Evolutionary conservation across 2,113 vertebrate genomes (phyloP), one percentile per base, ranked within the genome.

Genomic region (Phylloscopus trochilus): DNA sequence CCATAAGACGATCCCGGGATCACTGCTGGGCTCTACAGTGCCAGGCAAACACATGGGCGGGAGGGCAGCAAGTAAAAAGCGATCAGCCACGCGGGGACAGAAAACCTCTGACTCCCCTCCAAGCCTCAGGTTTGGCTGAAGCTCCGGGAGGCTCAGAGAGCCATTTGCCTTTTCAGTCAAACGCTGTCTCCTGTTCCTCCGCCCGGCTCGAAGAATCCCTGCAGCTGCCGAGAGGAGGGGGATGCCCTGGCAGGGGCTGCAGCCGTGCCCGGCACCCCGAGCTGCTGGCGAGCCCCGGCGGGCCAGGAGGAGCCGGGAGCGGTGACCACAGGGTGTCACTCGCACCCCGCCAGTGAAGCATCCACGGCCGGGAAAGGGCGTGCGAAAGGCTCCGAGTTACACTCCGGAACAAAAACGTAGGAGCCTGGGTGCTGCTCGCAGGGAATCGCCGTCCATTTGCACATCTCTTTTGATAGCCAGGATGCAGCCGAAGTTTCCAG

Each of bases 311-410:
- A 33, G 10, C 77, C 27, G 7, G 60, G 77, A 89, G 22, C 28
- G 55, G 41, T 18, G 94, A 86, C 96, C 97, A 92, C 96, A 96
- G 94, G 97, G 97, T 97, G 97, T 97, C 97, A 95, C 96, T 92
- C 90, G 70, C 35, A 64, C 13, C 92, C 96, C 87, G 18, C 69
- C 13, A 51, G 74, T 69, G 77, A 62, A 37, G 7, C 59, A 0
- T 37, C 14, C 37, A 1, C 10, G 8, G 39, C 41, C 41, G 9
- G 5, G 7, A 27, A 2, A 7, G 37, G 53, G 24, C 13, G 27
- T 12, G 47, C 11, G 23, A 22, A 51, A 1, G 33, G 41, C 76
- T 47, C 13, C 4, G 2, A 22, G 68, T 0, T 2, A 3, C 60
- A 1, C 47, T 21, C 55, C 7, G 7, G 10, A 60, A 3, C 44